Percentiles rank a stretch among this genome's conserved stretches.
Conservation (phyloP, 2,888 invertebrate genomes). For the Euproctis similis region DNA sequence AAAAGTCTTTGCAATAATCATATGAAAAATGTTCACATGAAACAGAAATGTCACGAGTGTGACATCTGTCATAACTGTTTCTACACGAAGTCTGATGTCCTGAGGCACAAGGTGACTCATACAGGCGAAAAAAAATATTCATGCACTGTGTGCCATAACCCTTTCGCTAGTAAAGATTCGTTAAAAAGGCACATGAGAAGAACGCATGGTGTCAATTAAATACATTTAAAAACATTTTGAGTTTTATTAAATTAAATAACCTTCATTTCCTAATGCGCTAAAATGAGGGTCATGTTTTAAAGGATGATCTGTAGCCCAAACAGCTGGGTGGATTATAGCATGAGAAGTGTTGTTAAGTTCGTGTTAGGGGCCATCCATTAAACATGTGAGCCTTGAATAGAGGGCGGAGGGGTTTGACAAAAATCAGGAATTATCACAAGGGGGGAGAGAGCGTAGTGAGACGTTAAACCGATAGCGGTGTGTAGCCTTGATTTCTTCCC, state of each 20-base stretch:
- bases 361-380: too few species aligned
- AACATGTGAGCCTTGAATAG: too few species aligned
- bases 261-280: too few species aligned
- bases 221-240: not conserved
- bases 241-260: conserved; percentile 5
- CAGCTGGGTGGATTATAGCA: too few species aligned
- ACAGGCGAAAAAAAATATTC: conserved; percentile 49
- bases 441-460: too few species aligned
- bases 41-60: conserved; percentile 53
- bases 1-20: conserved; percentile 55
- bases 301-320: too few species aligned
- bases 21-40: conserved; percentile 53
- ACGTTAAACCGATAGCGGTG: too few species aligned
- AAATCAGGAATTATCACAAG: too few species aligned
- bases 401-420: too few species aligned
- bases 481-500: too few species aligned
- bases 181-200: conserved; percentile 51
- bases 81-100: conserved; percentile 52
- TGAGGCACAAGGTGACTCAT: conserved; percentile 50
- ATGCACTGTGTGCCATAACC: conserved; percentile 41
- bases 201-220: conserved; percentile 31
- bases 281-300: too few species aligned
- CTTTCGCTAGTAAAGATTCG: conserved; percentile 55
- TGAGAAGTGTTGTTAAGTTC: too few species aligned
- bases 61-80: conserved; percentile 51